Evolutionary conservation across 2,888 invertebrate genomes (phyloP).

Genomic region (Cetonia aurata): DNA sequence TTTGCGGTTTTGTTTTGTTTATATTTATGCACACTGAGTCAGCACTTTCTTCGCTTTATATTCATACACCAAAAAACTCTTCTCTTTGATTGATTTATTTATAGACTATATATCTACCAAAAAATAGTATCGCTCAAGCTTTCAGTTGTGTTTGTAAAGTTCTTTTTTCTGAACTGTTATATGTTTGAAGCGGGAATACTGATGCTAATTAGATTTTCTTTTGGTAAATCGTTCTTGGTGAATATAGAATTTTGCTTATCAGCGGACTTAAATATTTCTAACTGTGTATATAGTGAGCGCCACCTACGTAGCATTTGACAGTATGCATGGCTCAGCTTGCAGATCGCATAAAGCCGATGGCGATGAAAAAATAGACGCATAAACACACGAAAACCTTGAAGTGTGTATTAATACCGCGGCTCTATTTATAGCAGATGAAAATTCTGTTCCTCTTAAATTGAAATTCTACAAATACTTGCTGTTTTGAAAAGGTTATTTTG

Average conservation of each 20-base stretch:
- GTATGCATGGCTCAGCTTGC: constrained; percentile 1
- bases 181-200: not conserved
- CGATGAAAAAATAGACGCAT: constrained; percentile 31
- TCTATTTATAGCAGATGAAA: constrained; percentile 42
- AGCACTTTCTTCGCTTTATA: constrained; percentile 18
- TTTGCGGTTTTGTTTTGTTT: constrained; percentile 12
- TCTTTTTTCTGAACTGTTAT: constrained; percentile 15
- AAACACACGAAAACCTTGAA: constrained; percentile 44
- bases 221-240: not conserved
- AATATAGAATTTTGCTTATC: not conserved
- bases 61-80: constrained; percentile 23
- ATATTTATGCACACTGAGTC: constrained; percentile 21
- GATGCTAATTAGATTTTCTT: constrained; percentile 8
- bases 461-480: constrained; percentile 42
- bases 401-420: constrained; percentile 36
- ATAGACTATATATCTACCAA: constrained; percentile 6
- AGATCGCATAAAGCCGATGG: constrained; percentile 31
- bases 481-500: constrained; percentile 6
- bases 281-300: no score
- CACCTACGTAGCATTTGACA: not conserved
- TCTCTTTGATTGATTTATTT: constrained; percentile 25
- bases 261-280: not conserved
- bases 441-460: constrained; percentile 35
- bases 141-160: constrained; percentile 1
- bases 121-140: constrained; percentile 22